Percentiles rank a stretch among this genome's conserved stretches.
phyloP scores from a whole-genome alignment of 2,113 vertebrate genomes.

The Edolisoma coerulescens region DNA sequence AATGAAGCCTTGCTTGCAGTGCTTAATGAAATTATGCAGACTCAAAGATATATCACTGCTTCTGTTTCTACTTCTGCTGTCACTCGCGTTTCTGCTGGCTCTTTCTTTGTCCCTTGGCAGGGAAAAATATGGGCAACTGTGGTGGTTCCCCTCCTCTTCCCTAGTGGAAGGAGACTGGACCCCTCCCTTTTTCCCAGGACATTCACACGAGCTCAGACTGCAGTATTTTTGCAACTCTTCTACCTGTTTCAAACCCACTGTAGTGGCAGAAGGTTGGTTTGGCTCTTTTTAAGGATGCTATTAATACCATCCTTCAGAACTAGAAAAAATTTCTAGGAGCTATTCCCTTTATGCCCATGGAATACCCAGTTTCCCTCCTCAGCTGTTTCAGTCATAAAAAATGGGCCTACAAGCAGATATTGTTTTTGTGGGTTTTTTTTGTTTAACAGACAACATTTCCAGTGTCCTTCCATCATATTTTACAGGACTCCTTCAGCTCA shows the following conservation, averaged over 20 bases:
- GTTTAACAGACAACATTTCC: background rate
- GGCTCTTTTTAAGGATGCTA: background rate
- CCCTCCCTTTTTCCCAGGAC: background rate
- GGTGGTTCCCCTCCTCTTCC: background rate
- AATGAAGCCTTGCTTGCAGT: background rate
- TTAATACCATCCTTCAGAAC: background rate
- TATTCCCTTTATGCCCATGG: background rate
- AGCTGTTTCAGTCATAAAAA: background rate
- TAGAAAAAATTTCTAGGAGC: background rate
- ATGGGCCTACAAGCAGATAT: background rate
- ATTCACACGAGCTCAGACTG: background rate
- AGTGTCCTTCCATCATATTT: background rate
- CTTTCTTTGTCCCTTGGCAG: background rate
- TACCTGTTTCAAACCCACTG: background rate
- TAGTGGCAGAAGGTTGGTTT: background rate
- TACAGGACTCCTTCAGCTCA: background rate
- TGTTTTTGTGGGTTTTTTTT: background rate
- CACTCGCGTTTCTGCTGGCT: rapidly evolving
- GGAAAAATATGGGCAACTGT: background rate
- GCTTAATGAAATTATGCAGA: background rate
- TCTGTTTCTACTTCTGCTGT: background rate
- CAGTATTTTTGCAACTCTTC: background rate
- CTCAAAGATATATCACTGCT: background rate
- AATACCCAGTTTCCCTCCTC: background rate
- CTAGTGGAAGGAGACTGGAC: background rate